A percentile compares a stretch with the other conserved stretches of the same genome.
Conservation (phyloP, 2,113 vertebrate species). For the Sphaerodactylus townsendi region DNA sequence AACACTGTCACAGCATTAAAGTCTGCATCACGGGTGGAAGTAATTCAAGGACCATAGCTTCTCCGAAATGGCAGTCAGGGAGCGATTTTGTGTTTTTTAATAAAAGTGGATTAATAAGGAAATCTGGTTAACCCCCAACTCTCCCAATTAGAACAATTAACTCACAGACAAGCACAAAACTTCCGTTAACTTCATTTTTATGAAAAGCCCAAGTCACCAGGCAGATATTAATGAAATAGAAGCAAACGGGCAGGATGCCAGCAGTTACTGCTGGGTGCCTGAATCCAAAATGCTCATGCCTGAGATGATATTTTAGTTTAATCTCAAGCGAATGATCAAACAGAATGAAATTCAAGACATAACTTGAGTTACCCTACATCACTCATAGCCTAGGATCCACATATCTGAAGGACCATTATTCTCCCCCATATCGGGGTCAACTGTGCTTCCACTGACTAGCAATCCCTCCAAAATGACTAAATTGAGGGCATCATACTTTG, state of each 20-base stretch:
- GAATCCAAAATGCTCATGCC: conserved; percentile 22
- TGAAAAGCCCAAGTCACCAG: background rate
- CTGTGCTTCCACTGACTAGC: too few species aligned
- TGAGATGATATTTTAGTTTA: conserved; percentile 15
- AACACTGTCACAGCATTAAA: background rate
- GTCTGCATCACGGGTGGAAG: background rate
- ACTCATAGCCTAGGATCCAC: background rate
- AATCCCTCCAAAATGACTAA: too few species aligned
- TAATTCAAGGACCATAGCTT: background rate
- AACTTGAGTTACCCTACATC: conserved; percentile 15
- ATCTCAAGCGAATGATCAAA: conserved; percentile 45
- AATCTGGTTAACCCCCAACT: conserved; percentile 44
- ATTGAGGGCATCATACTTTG: too few species aligned
- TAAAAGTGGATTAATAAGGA: conserved; percentile 34
- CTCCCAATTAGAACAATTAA: conserved; percentile 24
- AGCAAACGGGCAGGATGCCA: background rate
- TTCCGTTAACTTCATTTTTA: conserved; percentile 7
- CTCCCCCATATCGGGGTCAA: too few species aligned
- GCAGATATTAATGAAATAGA: conserved; percentile 15
- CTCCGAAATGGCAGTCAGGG: conserved; percentile 43
- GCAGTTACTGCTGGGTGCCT: conserved; percentile 5
- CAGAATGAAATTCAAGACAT: conserved; percentile 14
- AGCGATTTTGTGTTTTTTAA: conserved; percentile 36
- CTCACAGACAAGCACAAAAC: conserved; percentile 5
- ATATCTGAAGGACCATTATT: background rate